Evolutionary conservation across 2,888 invertebrate species (phyloP).

Genomic region (Metopia argyrocephala): DNA sequence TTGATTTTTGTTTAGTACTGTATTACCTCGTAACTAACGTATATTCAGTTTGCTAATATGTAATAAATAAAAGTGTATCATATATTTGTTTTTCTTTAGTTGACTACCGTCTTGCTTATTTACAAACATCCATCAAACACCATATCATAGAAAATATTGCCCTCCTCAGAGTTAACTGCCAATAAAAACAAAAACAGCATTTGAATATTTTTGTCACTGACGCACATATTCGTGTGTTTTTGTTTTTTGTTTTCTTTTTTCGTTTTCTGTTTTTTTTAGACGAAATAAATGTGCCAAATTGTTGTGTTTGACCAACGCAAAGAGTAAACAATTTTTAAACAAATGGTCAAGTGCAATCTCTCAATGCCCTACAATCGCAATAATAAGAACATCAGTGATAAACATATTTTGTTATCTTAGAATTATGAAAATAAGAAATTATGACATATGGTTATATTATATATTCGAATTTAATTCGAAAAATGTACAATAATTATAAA

Average conservation of each 20-base stretch:
- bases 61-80: no score
- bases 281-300: background rate
- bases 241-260: background rate
- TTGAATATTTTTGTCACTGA: constrained; percentile 50
- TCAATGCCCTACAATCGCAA: background rate
- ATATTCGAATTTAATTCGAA: no score
- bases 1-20: no score
- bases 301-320: background rate
- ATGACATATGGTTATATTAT: no score
- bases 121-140: background rate
- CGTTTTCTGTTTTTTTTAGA: background rate
- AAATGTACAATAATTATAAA: no score
- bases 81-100: no score
- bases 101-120: no score
- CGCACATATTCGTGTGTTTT: constrained; percentile 36
- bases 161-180: constrained; percentile 52
- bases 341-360: background rate
- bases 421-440: no score
- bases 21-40: no score
- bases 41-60: no score
- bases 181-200: constrained; percentile 1
- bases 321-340: background rate
- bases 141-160: constrained; percentile 49
- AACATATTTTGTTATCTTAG: no score
- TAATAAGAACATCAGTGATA: no score